Evolutionary conservation across 2,113 vertebrate genomes (phyloP).

Genomic region (Notothenia coriiceps): DNA sequence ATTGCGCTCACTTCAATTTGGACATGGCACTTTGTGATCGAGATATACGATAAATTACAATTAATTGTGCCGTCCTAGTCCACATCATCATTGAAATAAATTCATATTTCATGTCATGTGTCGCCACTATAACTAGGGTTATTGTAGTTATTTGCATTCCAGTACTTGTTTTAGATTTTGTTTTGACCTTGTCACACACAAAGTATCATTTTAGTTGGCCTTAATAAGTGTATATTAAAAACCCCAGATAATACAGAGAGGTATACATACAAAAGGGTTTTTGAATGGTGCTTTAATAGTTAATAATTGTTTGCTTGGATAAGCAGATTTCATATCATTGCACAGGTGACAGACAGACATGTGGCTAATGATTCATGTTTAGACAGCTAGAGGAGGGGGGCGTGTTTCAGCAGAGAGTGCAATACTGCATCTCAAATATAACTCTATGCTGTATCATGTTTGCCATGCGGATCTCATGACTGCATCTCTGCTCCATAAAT

Average conservation of each 20-base stretch:
- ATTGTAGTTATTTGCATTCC: not conserved
- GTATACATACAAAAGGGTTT: not conserved
- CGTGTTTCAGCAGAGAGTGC: slow-evolving; percentile 43
- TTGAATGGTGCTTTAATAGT: not conserved
- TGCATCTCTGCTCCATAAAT: slow-evolving; percentile 6
- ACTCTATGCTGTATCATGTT: slow-evolving; percentile 38
- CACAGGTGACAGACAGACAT: not conserved
- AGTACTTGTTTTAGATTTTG: not conserved
- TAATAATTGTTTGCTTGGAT: not conserved
- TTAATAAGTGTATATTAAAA: not conserved
- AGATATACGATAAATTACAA: too few species aligned
- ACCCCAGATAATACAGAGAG: not conserved
- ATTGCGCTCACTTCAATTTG: too few species aligned
- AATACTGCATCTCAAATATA: slow-evolving; percentile 50
- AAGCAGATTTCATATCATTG: not conserved
- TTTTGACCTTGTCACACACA: not conserved
- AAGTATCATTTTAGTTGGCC: not conserved
- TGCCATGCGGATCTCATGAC: slow-evolving; percentile 20
- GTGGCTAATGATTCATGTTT: slow-evolving; percentile 11
- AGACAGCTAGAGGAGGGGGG: not conserved
- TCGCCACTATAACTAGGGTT: too few species aligned
- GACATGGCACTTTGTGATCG: too few species aligned
- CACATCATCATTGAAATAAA: slow-evolving; percentile 32
- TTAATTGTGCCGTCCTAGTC: slow-evolving; percentile 1
- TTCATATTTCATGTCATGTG: not conserved